A percentile compares a stretch with the other conserved stretches of the same genome.
phyloP scores from a whole-genome alignment of 2,113 vertebrate species.

The Pterocles burchelli region DNA sequence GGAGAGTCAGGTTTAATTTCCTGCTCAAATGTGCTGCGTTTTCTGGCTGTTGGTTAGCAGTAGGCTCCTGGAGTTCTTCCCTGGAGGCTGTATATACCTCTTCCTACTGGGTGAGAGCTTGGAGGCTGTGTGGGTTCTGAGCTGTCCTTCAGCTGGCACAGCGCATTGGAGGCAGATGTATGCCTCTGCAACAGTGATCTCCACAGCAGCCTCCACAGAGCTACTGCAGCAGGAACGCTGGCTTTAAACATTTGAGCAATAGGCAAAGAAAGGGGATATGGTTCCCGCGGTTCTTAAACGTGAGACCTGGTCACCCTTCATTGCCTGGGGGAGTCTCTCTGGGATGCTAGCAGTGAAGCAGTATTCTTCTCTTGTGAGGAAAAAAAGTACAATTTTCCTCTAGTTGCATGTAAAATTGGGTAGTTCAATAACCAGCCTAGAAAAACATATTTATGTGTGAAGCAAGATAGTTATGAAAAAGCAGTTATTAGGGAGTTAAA shows the following conservation, averaged over 20 bases:
- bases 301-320: not conserved
- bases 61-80: not conserved
- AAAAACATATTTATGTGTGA: not conserved
- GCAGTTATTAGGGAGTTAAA: not conserved
- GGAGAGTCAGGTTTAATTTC: conserved; percentile 16
- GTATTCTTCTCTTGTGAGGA: not conserved
- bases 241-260: not conserved
- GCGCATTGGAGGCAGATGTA: not conserved
- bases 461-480: not conserved
- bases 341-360: not conserved
- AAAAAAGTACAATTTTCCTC: not conserved
- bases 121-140: not conserved
- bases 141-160: not conserved
- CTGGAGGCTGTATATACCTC: not conserved
- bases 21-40: not conserved
- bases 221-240: not conserved
- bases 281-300: fast-evolving
- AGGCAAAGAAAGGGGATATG: not conserved
- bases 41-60: not conserved
- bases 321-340: not conserved
- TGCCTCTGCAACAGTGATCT: not conserved
- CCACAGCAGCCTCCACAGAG: not conserved
- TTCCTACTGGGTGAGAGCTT: not conserved
- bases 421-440: not conserved
- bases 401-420: not conserved